These are phyloP conservation scores for Ophion costatus DNA, from an alignment of 2,888 invertebrate genomes.

Conservation along the genomic window DNA sequence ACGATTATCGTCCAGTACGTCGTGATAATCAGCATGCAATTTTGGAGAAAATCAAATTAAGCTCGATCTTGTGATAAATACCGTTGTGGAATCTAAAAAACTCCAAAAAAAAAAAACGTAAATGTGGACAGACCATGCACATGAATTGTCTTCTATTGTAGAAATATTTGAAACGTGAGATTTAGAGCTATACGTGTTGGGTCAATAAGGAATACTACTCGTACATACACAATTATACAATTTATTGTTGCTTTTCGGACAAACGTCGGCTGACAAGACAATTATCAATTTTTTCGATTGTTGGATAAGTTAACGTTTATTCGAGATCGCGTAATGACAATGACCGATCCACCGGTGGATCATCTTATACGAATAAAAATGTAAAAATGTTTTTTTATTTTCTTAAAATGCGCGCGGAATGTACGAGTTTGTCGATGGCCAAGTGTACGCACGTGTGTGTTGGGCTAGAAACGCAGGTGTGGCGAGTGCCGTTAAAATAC, in stretches of 20 bases:
- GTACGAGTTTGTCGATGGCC: conserved; percentile 32
- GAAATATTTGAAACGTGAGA: neutral
- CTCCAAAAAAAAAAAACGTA: too few species aligned
- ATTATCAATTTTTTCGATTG: neutral
- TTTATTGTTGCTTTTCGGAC: conserved; percentile 39
- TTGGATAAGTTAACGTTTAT: conserved; percentile 7
- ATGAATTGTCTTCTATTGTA: too few species aligned
- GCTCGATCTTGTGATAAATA: too few species aligned
- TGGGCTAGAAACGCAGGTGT: neutral
- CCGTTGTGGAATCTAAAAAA: too few species aligned
- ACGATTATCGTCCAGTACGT: too few species aligned
- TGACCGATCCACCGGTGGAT: neutral
- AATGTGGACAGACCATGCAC: too few species aligned
- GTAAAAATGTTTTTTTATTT: neutral
- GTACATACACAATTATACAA: conserved; percentile 51
- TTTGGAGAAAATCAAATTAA: too few species aligned
- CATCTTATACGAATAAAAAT: conserved; percentile 12
- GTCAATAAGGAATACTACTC: neutral
- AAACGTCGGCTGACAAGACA: neutral
- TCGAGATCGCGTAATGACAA: conserved; percentile 5
- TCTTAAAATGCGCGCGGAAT: conserved; percentile 51
- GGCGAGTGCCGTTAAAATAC: conserved; percentile 49
- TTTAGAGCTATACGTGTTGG: neutral
- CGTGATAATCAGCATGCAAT: too few species aligned
- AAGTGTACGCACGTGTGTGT: conserved; percentile 14